Conservation (phyloP, 2,888 invertebrate genomes). For the Acanthosepion pharaonis region DNA sequence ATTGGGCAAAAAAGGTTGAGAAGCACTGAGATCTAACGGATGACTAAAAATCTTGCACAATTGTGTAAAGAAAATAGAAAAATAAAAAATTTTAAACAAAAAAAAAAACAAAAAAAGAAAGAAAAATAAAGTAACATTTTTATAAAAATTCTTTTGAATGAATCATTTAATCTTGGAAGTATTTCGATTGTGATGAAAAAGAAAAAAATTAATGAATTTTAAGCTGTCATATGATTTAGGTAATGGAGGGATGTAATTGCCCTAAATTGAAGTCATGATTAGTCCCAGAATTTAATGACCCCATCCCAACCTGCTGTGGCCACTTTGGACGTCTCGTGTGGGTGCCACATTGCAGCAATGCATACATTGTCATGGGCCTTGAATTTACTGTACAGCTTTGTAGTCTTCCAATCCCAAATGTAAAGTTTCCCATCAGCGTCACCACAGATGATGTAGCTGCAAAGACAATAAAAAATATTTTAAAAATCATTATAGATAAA, state of each 20-base stretch:
- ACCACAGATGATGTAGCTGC: conserved; percentile 94
- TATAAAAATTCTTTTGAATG: background rate
- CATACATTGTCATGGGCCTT: conserved; percentile 99
- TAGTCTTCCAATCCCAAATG: conserved; percentile 99
- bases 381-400: conserved; percentile 98
- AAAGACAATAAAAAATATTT: conserved; percentile 72
- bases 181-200: background rate
- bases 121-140: background rate
- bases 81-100: background rate
- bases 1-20: too few species aligned
- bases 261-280: conserved; percentile 47
- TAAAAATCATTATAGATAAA: too few species aligned
- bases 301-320: conserved; percentile 99
- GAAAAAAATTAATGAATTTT: background rate
- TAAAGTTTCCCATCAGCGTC: conserved; percentile 99
- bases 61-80: background rate
- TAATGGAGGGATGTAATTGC: too few species aligned
- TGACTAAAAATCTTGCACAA: background rate
- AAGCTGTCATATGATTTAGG: background rate
- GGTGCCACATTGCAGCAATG: conserved; percentile 96
- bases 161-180: background rate
- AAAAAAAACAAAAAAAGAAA: background rate
- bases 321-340: conserved; percentile 96
- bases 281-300: conserved; percentile 98
- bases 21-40: too few species aligned